phyloP scores from a whole-genome alignment of 2,113 vertebrate genomes.

The Paradoxurus hermaphroditus region DNA sequence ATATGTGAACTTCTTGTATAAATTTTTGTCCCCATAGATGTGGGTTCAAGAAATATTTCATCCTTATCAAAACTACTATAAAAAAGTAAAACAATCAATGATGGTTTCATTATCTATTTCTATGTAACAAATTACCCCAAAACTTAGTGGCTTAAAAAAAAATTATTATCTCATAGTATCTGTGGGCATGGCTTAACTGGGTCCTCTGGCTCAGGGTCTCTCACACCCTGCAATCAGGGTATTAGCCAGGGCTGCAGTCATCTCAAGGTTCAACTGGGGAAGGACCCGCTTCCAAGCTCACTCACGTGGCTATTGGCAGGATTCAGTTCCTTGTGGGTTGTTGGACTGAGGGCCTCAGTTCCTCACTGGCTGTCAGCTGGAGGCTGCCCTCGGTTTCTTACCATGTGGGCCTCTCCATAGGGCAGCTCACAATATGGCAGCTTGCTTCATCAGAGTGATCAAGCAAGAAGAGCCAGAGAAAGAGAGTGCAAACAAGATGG shows the following conservation, averaged over 20 bases:
- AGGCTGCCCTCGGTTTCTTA: slow-evolving; percentile 5
- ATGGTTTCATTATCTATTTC: slow-evolving; percentile 19
- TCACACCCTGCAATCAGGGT: background rate
- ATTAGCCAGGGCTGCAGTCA: background rate
- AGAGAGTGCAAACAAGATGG: background rate
- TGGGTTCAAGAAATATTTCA: background rate
- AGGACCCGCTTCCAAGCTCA: slow-evolving; percentile 37
- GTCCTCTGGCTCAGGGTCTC: background rate
- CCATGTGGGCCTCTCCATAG: background rate
- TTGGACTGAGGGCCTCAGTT: background rate
- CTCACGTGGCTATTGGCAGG: background rate
- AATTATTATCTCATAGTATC: slow-evolving; percentile 37
- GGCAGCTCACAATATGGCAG: slow-evolving; percentile 6
- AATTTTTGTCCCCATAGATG: background rate
- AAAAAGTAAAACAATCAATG: slow-evolving; percentile 28
- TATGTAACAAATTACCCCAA: slow-evolving; percentile 30
- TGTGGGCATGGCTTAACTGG: background rate
- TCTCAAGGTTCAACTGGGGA: slow-evolving; percentile 10
- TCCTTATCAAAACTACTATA: slow-evolving; percentile 5
- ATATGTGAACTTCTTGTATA: background rate
- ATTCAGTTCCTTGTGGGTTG: slow-evolving; percentile 3
- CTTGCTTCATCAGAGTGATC: slow-evolving; percentile 47
- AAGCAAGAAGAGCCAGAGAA: slow-evolving; percentile 6
- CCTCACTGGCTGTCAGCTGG: background rate
- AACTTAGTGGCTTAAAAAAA: slow-evolving; percentile 34